Conservation (phyloP, 1,140 invertebrate genomes). For the Drosophila suzukii region DNA sequence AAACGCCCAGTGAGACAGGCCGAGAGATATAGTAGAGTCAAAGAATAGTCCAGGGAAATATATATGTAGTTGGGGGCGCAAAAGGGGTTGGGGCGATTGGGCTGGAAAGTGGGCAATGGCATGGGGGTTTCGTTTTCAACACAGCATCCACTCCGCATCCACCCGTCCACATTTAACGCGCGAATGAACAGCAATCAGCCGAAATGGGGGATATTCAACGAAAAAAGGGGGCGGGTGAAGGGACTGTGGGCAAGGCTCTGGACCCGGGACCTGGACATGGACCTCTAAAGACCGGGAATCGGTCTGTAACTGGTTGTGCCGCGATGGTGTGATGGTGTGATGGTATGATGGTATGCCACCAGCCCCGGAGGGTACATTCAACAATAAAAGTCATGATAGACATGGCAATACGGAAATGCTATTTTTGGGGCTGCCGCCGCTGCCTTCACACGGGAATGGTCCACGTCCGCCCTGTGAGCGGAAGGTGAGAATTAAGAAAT, state of each 20-base stretch:
- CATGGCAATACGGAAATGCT: slow-evolving; percentile 79
- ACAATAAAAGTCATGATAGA: slow-evolving; percentile 81
- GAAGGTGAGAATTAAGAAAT: slow-evolving; percentile 84
- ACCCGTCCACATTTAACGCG: slow-evolving; percentile 68
- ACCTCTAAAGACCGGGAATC: slow-evolving; percentile 33
- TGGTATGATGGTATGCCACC: not conserved
- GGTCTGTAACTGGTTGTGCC: slow-evolving; percentile 8
- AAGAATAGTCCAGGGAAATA: slow-evolving; percentile 65
- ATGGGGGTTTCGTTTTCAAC: slow-evolving; percentile 51
- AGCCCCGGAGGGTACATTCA: slow-evolving; percentile 41
- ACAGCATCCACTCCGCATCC: slow-evolving; percentile 18
- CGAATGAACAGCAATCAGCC: slow-evolving; percentile 74
- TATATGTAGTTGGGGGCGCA: slow-evolving; percentile 18
- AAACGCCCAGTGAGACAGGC: slow-evolving; percentile 63
- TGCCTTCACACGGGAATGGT: slow-evolving; percentile 65
- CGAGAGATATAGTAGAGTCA: slow-evolving; percentile 23
- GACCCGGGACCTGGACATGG: slow-evolving; percentile 30
- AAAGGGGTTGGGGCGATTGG: slow-evolving; percentile 9
- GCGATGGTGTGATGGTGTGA: slow-evolving; percentile 15
- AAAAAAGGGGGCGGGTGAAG: slow-evolving; percentile 15
- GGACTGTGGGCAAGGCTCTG: slow-evolving; percentile 33
- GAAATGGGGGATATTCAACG: slow-evolving; percentile 17
- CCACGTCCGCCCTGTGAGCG: slow-evolving; percentile 67
- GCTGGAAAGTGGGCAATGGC: not conserved
- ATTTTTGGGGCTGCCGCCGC: slow-evolving; percentile 48